Conservation (phyloP, 2,888 invertebrate species). For the Drosophila atroscutellata region DNA sequence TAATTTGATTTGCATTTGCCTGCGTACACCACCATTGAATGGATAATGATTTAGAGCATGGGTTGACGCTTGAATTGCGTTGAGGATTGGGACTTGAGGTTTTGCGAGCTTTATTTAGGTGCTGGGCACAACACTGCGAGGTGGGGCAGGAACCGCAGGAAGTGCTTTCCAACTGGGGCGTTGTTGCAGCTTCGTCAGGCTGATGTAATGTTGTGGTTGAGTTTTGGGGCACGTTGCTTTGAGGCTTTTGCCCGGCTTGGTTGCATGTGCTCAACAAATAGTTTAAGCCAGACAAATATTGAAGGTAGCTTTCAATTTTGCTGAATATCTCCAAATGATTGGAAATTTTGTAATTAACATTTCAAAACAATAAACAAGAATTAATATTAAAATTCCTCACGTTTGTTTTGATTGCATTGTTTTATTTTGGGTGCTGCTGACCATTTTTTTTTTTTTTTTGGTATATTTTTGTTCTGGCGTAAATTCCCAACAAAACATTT, state of each 20-base stretch:
- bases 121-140: neutral
- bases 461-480: slow-evolving; percentile 52
- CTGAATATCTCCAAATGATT: slow-evolving; percentile 43
- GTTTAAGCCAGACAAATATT: slow-evolving; percentile 26
- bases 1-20: slow-evolving; percentile 73
- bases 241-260: slow-evolving; percentile 58
- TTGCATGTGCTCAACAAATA: slow-evolving; percentile 61
- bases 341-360: slow-evolving; percentile 47
- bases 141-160: slow-evolving; percentile 51
- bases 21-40: slow-evolving; percentile 33
- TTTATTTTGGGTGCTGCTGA: slow-evolving; percentile 29
- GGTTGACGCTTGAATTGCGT: slow-evolving; percentile 29
- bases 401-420: slow-evolving; percentile 21
- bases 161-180: slow-evolving; percentile 38
- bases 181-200: slow-evolving; percentile 56
- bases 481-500: slow-evolving; percentile 67
- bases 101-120: slow-evolving; percentile 16
- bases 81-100: slow-evolving; percentile 38
- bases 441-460: slow-evolving; percentile 9
- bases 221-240: slow-evolving; percentile 77
- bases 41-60: slow-evolving; percentile 58
- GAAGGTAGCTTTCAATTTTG: slow-evolving; percentile 26
- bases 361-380: slow-evolving; percentile 21
- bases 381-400: slow-evolving; percentile 39
- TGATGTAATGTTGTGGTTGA: slow-evolving; percentile 75